Percentiles rank a stretch among this genome's conserved stretches.
Conservation (phyloP, 2,113 vertebrate species). For the Anarhynchus alexandrinus region DNA sequence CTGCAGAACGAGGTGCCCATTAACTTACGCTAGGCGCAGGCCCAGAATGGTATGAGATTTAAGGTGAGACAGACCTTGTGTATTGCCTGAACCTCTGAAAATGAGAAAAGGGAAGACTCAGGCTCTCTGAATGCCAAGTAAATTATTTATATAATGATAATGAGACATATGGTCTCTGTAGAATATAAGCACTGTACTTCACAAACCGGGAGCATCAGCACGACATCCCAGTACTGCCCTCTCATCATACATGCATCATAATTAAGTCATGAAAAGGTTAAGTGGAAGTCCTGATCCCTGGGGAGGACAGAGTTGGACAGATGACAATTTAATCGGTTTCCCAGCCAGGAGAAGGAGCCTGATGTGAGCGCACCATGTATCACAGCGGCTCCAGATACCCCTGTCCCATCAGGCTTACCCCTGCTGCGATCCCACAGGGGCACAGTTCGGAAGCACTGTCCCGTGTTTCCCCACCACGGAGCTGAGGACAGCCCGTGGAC, state of each 20-base stretch:
- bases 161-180: accelerated
- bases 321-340: background rate
- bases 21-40: accelerated
- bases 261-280: background rate
- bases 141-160: background rate
- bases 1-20: background rate
- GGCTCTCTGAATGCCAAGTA: background rate
- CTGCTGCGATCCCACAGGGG: accelerated
- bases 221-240: background rate
- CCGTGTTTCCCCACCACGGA: accelerated
- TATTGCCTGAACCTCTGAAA: background rate
- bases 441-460: background rate
- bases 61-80: background rate
- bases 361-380: accelerated
- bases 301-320: background rate
- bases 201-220: background rate
- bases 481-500: accelerated
- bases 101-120: background rate
- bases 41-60: background rate
- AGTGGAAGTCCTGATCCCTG: background rate
- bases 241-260: background rate
- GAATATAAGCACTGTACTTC: background rate
- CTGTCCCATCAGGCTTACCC: background rate
- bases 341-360: background rate
- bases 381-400: background rate